Conservation (phyloP, 1,140 invertebrate species). For the Drosophila teissieri region DNA sequence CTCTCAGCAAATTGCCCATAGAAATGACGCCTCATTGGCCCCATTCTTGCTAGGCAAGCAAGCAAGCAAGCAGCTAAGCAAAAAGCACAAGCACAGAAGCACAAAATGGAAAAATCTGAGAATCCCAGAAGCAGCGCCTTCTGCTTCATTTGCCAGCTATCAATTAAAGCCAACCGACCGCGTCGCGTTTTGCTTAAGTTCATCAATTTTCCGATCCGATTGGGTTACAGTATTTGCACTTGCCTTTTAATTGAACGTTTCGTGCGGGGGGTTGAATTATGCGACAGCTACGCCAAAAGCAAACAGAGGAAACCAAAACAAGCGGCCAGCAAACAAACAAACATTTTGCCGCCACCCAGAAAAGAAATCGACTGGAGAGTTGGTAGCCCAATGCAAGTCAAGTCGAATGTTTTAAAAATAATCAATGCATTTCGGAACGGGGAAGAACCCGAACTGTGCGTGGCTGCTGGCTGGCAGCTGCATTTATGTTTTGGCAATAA, state of each 20-base stretch:
- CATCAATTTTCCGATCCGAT: slow-evolving; percentile 60
- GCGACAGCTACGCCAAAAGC: slow-evolving; percentile 67
- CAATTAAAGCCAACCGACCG: slow-evolving; percentile 65
- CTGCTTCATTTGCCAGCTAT: slow-evolving; percentile 51
- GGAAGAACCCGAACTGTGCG: neutral
- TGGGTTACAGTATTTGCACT: slow-evolving; percentile 66
- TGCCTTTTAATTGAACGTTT: slow-evolving; percentile 63
- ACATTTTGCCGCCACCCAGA: slow-evolving; percentile 50
- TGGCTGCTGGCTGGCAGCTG: slow-evolving; percentile 52
- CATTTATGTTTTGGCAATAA: slow-evolving; percentile 81
- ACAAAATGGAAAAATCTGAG: slow-evolving; percentile 24
- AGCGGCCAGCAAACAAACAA: slow-evolving; percentile 48
- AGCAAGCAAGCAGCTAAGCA: slow-evolving; percentile 7
- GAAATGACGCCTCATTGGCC: slow-evolving; percentile 55
- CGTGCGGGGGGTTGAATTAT: slow-evolving; percentile 51
- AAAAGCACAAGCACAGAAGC: slow-evolving; percentile 35
- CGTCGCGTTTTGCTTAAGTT: slow-evolving; percentile 48
- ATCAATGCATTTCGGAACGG: slow-evolving; percentile 24
- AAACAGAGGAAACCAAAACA: slow-evolving; percentile 53
- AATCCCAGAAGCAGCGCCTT: slow-evolving; percentile 46
- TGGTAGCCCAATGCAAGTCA: slow-evolving; percentile 49
- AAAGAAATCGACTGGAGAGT: slow-evolving; percentile 28
- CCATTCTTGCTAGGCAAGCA: slow-evolving; percentile 30
- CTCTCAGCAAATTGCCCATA: slow-evolving; percentile 42
- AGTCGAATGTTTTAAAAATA: slow-evolving; percentile 49